Evolutionary conservation across 2,888 invertebrate genomes (phyloP), one percentile per base, ranked within the genome.

Genomic region (Spisula subtruncata): DNA sequence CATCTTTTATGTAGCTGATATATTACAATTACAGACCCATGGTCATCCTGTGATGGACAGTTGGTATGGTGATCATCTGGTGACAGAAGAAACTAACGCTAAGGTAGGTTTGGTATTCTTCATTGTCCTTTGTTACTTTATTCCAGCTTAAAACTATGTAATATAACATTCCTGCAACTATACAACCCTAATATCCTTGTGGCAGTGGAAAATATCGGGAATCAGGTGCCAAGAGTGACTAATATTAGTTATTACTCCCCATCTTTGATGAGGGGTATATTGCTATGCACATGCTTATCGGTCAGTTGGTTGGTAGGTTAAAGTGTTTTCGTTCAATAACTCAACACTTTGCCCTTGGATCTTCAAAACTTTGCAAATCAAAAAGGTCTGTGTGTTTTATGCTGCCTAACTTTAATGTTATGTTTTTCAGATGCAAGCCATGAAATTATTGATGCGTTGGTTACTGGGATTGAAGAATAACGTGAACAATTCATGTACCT

Each of bases 371-470:
- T n/a, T 41, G 41, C n/a, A 56, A 2, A 56, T 56, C 2, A n/a
- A 56, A 56, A 56, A 56, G 16, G 56, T 16, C 12, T 2, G 56
- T 32, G 10, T 60, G n/a, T 35, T 18, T n/a, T 18, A 75, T 35
- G 1, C 5, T 75, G 16, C 14, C 18, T 35, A 1, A 32, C 16
- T 60, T 14, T 12, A 75, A 0, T 75, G 12, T 75, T 75, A 12
- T 75, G 14, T 41, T 82, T 46, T 90, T 46, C 91, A 97, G 97
- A 96, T 97, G 86, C 99, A 99, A 97, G 99, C 98, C 0, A 97
- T 99, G 95, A 99, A 99, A 97, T 98, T 99, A 92, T 99, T 99
- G 98, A 99, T 99, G 0, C 98, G 99, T 81, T 99, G 99, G 99
- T 97, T 99, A 75, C 97, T 99, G 60, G 99, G 99, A 0, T 97